Evolutionary conservation across 2,888 invertebrate genomes (phyloP), one percentile per base, ranked within the genome.

Genomic region (Pocota personata): DNA sequence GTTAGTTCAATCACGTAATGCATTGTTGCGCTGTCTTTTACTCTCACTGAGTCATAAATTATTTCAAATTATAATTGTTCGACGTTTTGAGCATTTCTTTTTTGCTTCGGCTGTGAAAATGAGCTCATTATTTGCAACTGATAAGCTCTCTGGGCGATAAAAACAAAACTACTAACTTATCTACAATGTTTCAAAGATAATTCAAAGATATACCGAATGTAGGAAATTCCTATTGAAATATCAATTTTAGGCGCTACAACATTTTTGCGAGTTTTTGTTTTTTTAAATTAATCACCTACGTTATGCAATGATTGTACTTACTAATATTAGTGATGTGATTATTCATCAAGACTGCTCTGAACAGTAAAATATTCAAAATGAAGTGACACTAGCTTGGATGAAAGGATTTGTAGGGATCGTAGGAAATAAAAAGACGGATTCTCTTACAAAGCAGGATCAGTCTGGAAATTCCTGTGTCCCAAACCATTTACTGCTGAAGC

Each of bases 1-100:
- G 35, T 24, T 4, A 76, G 27, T 76, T 27, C 1, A 27, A 57
- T 57, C 75, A 76, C 75, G 75, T 76, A 76, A 57, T 64, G 43
- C 46, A 75, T 75, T 75, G 66, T 30, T 46, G 32, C 16, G 46
- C 16, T 14, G 64, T 46, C 48, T 73, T 52, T 73, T 52, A 52
- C 46, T 57, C 14, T 14, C 35, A 12, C n/a, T 76, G 64, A 76
- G 46, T 73, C 50, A 73, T n/a, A 37, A 62, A 48, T 62, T 30
- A 62, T 57, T 75, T 57, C 4, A 55, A 27, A 21, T 50, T 48
- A 72, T 62, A 32, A 64, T 32, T 64, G 40, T 48, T 55, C 24
- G 55, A 35, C 46, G 43, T 32, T 40, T 40, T 32, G 12, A 14
- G 30, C 14, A 58, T 24, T 24, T 12, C 16, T 58, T 27, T n/a